These are phyloP conservation scores for Oopsacas minuta DNA, from an alignment of 37 sponge, comb jelly and placozoan species.

Conservation along the genomic window DNA sequence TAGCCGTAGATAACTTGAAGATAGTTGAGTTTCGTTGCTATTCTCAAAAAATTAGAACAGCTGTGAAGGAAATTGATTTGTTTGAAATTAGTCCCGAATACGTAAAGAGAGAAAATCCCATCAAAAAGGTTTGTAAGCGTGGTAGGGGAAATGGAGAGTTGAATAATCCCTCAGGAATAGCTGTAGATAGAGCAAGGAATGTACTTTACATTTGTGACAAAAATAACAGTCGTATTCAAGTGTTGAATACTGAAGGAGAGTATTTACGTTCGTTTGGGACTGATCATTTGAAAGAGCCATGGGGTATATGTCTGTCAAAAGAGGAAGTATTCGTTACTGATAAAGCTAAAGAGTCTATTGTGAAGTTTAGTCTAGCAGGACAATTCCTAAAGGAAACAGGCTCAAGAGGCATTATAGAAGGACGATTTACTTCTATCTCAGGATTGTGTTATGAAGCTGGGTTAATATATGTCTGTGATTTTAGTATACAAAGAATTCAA, in stretches of 20 bases:
- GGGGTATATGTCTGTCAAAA: neutral
- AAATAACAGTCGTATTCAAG: slow-evolving; percentile 7
- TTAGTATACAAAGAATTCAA: neutral
- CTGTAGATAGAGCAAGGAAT: neutral
- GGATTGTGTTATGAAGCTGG: neutral
- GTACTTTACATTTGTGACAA: neutral
- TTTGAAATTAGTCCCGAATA: neutral
- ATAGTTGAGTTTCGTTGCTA: neutral
- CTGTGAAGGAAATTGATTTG: neutral
- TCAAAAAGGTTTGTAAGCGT: neutral
- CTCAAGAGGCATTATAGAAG: neutral
- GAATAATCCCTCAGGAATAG: neutral
- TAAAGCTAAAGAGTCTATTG: neutral
- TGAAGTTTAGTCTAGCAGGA: neutral
- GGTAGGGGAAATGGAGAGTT: neutral
- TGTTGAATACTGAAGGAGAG: neutral
- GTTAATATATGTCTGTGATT: neutral
- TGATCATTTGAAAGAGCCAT: neutral
- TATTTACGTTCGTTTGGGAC: neutral
- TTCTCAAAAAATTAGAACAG: neutral
- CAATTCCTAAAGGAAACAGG: neutral
- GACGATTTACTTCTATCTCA: neutral
- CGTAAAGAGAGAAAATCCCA: neutral
- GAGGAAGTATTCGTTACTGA: neutral
- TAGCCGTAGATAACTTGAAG: neutral